Base-by-base conservation (phyloP, 1,140 invertebrate species). In the Hormaphis cornu region DNA sequence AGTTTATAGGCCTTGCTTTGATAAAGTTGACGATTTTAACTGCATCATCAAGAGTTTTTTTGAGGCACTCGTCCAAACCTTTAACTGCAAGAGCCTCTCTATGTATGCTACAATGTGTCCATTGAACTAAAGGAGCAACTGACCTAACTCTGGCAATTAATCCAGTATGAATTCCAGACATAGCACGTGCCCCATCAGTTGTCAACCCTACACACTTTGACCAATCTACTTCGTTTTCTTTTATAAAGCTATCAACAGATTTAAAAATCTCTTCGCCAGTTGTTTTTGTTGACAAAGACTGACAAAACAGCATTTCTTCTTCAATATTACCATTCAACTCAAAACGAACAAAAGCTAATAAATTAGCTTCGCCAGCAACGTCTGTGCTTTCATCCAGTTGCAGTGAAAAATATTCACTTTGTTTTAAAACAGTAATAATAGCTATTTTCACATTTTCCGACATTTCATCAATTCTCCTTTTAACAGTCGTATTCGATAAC, bases 1-100 rank as follows among this genome's bases (percentile, higher is more conserved):
- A 69, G 37, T 72, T 72, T 72, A 61, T 42, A 54, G 56, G 22
- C 16, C 66, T 54, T 18, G 58, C 61, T 37, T 74, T 70, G 48
- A 75, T 54, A 54, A 73, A 61, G 71, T 73, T 71, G 35, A 75
- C 44, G 48, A 72, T 54, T 63, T 58, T 58, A 37, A 73, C 71
- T 42, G 66, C 40, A 48, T 50, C 71, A 59, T 72, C 40, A 14
- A 73, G 30, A 50, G 69, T 61, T 53, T 37, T 40, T 56, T 72
- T 69, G 20, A 72, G 54, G 22, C 42, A 26, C 16, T 59, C 56
- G 2, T 58, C 58, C 16, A 72, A n/a, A 20, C 24, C 18, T 48
- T 73, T 72, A 56, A 56, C 14, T 69, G 33, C 52, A 42, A 73
- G 59, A 35, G 26, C 54, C 58, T 73, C 63, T 24, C 61, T 70